Percentiles rank a stretch among this genome's conserved stretches.
Conservation (phyloP, 2,888 invertebrate species). For the Leptopilina myrica region DNA sequence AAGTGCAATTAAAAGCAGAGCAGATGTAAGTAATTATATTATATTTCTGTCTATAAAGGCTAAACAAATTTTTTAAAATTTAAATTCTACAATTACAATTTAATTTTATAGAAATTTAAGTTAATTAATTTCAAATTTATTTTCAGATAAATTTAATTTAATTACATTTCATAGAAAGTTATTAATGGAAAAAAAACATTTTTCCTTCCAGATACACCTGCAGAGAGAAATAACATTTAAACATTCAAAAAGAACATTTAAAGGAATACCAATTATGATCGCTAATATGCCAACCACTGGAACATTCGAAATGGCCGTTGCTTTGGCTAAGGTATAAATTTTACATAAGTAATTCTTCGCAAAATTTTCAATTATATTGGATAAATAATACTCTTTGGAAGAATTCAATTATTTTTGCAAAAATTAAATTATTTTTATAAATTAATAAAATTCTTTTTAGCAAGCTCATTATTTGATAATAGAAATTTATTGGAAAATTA, state of each 20-base stretch:
- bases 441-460: not conserved
- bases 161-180: too few species aligned
- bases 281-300: conserved; percentile 99
- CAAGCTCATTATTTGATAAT: too few species aligned
- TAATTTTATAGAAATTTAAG: too few species aligned
- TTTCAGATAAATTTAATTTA: too few species aligned
- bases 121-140: too few species aligned
- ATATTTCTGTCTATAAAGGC: too few species aligned
- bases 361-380: too few species aligned
- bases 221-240: conserved; percentile 88
- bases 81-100: too few species aligned
- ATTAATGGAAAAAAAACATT: too few species aligned
- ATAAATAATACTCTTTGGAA: too few species aligned
- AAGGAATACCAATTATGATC: conserved; percentile 93
- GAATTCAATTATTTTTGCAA: too few species aligned
- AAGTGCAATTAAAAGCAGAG: conserved; percentile 90
- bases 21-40: conserved; percentile 84
- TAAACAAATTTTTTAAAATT: not conserved
- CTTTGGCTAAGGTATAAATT: conserved; percentile 82
- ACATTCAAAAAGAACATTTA: conserved; percentile 89
- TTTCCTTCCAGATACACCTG: conserved; percentile 84
- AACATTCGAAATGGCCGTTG: conserved; percentile 94
- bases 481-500: too few species aligned
- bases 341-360: conserved; percentile 20
- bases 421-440: not conserved